Base-by-base conservation (phyloP, 2,888 invertebrate genomes). In the Pseudococcus longispinus region DNA sequence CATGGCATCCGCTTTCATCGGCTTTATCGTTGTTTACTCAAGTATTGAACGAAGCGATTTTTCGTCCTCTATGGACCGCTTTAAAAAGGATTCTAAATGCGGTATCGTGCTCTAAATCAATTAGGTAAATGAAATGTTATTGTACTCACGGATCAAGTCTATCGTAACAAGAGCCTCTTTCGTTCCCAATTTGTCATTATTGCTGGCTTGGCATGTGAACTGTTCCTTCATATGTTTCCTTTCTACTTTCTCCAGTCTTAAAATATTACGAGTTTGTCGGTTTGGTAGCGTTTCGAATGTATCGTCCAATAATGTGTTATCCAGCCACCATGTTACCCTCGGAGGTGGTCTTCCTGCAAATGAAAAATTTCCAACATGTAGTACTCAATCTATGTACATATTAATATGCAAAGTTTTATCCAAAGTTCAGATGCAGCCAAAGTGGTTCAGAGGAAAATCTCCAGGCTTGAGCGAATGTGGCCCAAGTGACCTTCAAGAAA, bases 321-420 rank as follows among this genome's bases (percentile, higher is more conserved):
- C 95, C 88, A 94, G 94, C 93, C 95, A 95, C 95, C 95, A 95
- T 87, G 94, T 94, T 88, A 95, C 94, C 6, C 93, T 92, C 0
- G 95, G 95, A 23, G 93, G 92, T 0, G 95, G 95, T 87, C 94
- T 93, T 89, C 95, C 95, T 96, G 90, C 9, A 90, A 90, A 88
- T 83, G 88, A 26, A 80, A 80, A n/a, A n/a, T n/a, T n/a, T 20
- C 3, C n/a, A 42, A 6, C 15, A 15, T 46, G 13, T 46, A 46
- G 44, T 15, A 46, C 11, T 37, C 37, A 37, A n/a, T n/a, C n/a
- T n/a, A n/a, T n/a, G n/a, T n/a, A n/a, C n/a, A n/a, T n/a, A n/a
- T n/a, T n/a, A n/a, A 32, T 32, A 32, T 32, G 32, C 32, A 32
- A 5, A 37, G 37, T 37, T 37, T 9, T 5, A 37, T 37, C 37